Evolutionary conservation across 2,113 vertebrate species (phyloP), one percentile per base, ranked within the genome.

Genomic region (Morone chrysops): DNA sequence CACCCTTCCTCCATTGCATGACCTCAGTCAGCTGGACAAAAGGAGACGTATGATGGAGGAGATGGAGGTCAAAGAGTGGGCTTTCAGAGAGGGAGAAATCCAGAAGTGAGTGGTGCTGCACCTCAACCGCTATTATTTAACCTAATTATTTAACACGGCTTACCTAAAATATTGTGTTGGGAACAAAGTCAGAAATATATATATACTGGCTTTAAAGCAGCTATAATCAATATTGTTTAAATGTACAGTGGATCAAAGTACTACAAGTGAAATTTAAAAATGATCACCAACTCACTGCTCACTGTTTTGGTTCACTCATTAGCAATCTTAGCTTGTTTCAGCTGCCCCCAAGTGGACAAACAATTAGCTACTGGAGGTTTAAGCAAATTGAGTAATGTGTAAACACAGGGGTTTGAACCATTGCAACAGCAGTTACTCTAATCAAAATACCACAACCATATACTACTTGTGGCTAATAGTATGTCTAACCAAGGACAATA

Each of bases 31-130:
- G 38, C 63, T 94, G 0, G 87, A 95, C 2, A 97, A 96, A 90
- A 96, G 98, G 87, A 93, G 94, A 80, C 95, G 75, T 50, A 97
- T 98, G 97, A 97, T 99, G 96, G 95, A 97, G 6, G 95, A 93
- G 6, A 98, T 97, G 97, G 97, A 98, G 87, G 96, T 95, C 71
- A 96, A 96, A 75, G 97, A 99, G 82, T 99, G 97, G 98, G 96
- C 96, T 85, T 97, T 97, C 71, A 95, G 98, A 92, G 97, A 99
- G 59, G 89, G 90, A 38, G 96, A 99, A 93, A 99, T 99, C 31
- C 91, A 97, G 70, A 97, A 96, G 98, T 99, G 93, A 93, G 93
- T 70, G 20, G 4, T n/a, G 45, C 17, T 71, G 14, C 20, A 41
- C 14, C 7, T 67, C 10, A 62, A 18, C 14, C 4, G 3, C 13